Base-by-base conservation (phyloP, 2,797 vertebrate genomes). In the Alfaro cultratus region DNA sequence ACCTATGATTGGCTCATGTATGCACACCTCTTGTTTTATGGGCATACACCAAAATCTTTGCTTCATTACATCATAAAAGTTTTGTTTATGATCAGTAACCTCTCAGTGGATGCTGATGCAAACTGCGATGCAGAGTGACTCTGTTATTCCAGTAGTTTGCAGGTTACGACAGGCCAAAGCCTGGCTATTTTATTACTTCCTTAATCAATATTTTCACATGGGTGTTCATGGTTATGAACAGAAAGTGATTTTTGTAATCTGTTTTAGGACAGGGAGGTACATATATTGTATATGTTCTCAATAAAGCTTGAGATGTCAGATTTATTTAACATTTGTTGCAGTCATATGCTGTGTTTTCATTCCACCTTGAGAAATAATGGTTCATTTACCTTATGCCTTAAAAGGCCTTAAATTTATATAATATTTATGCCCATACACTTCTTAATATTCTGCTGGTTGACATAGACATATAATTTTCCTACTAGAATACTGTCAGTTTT, bases 401-500 rank as follows among this genome's bases (percentile, higher is more conserved):
- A 67, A 39, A 67, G 18, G 62, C 16, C 29, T 23, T 34, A 26
- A 23, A 41, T 23, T 68, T 10, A 26, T 41, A 23, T 5, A 23
- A 26, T 68, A 68, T 12, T 68, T 21, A 39, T 68, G 64, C 31
- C 34, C 3, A 41, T 67, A 41, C 26, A 41, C 36, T 68, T 41
- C 36, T 70, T 3, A 23, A 16, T 41, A 26, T 26, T 68, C 23
- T 26, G 18, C 62, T 64, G 1, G n/a, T 64, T 16, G 62, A 43
- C 83, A 74, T 2, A 18, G 7, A 0, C 5, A 64, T 71, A n/a
- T 26, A 78, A 46, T 72, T 76, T 41, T 46, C 62, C 53, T n/a
- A 41, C 13, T n/a, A 80, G 43, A 62, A 80, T 45, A 73, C 53
- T 68, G 67, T 60, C 45, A 46, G 41, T 80, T 57, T 4, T 74